A percentile compares a stretch with the other conserved stretches of the same genome.
phyloP scores from a whole-genome alignment of 2,888 invertebrate species.

The Campoplex capitator region DNA sequence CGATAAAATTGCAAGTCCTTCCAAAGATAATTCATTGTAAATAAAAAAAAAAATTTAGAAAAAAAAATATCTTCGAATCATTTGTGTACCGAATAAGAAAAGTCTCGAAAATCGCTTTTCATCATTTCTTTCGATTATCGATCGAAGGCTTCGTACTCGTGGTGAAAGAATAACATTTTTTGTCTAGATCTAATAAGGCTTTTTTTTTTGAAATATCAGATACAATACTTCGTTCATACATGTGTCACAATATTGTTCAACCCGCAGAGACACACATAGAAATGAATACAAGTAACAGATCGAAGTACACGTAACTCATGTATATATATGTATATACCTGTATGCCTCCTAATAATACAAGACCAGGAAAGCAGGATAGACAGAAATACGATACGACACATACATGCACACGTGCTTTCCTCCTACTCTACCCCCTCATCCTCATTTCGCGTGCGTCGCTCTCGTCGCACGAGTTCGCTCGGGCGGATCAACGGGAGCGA shows the following conservation, averaged over 20 bases:
- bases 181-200: no score
- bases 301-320: neutral
- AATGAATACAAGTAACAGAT: neutral
- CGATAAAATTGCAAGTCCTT: neutral
- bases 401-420: constrained; percentile 49
- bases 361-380: constrained; percentile 46
- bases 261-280: neutral
- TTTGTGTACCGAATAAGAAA: neutral
- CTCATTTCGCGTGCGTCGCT: constrained; percentile 26
- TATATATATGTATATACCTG: constrained; percentile 6
- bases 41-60: no score
- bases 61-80: neutral
- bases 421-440: neutral
- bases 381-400: constrained; percentile 62
- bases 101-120: neutral
- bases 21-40: neutral
- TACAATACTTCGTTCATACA: neutral
- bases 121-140: neutral
- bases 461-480: constrained; percentile 50
- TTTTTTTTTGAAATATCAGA: neutral
- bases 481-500: constrained; percentile 50
- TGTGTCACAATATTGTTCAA: neutral
- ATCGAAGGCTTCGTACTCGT: neutral
- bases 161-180: no score
- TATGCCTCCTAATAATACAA: constrained; percentile 60